A percentile compares a stretch with the other conserved stretches of the same genome.
Conservation (phyloP, 2,797 vertebrate genomes). For the Malurus leucopterus region DNA sequence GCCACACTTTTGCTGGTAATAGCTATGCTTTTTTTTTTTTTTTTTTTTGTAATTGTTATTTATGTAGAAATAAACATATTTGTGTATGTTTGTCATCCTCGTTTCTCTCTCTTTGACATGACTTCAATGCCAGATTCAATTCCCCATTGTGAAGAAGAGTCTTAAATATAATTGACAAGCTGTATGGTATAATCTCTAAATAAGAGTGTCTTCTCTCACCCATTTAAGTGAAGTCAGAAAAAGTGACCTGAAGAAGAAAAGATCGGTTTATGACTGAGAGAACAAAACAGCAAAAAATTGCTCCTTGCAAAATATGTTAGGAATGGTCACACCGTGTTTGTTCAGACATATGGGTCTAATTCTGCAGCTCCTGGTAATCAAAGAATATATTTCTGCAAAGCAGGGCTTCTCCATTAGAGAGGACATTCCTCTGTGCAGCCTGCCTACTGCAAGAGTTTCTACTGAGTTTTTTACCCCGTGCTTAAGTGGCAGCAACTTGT, state of each 20-base stretch:
- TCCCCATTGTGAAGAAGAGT: accelerated
- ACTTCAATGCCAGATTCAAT: neutral
- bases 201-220: neutral
- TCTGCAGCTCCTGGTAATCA: neutral
- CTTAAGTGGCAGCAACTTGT: neutral
- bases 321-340: neutral
- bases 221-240: neutral
- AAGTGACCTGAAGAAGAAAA: neutral
- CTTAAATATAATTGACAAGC: neutral
- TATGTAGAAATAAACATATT: neutral
- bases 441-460: neutral
- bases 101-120: neutral
- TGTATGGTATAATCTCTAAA: neutral
- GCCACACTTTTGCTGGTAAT: neutral
- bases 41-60: neutral
- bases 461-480: neutral
- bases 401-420: neutral
- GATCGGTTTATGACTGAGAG: neutral
- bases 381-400: neutral
- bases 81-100: neutral
- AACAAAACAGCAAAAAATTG: neutral
- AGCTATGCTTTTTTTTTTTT: neutral
- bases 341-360: neutral
- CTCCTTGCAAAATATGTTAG: neutral
- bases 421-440: neutral